Conservation (phyloP, 2,113 vertebrate genomes). For the Ciconia boyciana region DNA sequence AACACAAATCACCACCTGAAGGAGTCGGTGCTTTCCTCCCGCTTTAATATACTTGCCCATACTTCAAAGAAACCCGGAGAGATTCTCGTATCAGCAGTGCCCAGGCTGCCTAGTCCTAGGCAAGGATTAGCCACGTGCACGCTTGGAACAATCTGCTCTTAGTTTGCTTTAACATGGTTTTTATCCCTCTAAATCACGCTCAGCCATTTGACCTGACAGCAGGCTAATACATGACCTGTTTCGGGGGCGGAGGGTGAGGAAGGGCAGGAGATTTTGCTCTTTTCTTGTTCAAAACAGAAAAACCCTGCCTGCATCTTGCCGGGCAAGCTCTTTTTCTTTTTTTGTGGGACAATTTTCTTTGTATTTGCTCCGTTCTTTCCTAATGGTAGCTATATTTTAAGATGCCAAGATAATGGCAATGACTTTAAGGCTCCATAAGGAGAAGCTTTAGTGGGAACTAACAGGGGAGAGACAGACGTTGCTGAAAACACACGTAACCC, state of each 20-base stretch:
- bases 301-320: neutral
- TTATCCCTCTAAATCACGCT: constrained; percentile 59
- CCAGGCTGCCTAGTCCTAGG: constrained; percentile 29
- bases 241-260: neutral
- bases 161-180: constrained; percentile 61
- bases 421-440: neutral
- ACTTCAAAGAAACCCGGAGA: constrained; percentile 52
- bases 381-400: neutral
- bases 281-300: neutral
- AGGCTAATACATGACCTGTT: constrained; percentile 25
- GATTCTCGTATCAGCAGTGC: constrained; percentile 1
- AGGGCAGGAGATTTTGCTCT: neutral
- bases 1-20: constrained; percentile 73
- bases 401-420: neutral
- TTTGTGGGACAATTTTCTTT: neutral
- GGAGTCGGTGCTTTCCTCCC: constrained; percentile 45
- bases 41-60: constrained; percentile 52
- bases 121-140: constrained; percentile 62
- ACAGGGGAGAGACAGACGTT: neutral
- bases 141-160: constrained; percentile 64
- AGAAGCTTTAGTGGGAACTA: constrained; percentile 4
- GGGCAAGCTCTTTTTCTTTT: neutral
- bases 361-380: neutral
- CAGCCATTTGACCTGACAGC: constrained; percentile 49
- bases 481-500: neutral